Conservation (phyloP, 1,140 invertebrate genomes). For the Ceratina calcarata region DNA sequence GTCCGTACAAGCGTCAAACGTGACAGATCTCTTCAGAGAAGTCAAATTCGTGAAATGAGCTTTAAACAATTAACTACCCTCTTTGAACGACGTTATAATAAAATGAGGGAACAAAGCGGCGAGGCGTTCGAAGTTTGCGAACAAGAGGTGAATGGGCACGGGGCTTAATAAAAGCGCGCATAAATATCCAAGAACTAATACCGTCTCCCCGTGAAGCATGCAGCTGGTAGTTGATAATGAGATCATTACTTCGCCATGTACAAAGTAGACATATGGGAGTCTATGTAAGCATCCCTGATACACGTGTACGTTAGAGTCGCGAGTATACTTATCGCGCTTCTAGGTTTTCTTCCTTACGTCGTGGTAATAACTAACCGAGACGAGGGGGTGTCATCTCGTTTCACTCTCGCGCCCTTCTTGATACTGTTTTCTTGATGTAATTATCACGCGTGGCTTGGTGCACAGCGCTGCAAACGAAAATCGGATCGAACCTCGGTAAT, state of each 20-base stretch:
- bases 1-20: background rate
- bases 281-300: background rate
- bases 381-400: constrained; percentile 42
- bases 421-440: constrained; percentile 51
- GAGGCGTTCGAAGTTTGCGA: constrained; percentile 40
- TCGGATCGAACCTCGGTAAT: constrained; percentile 17
- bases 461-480: background rate
- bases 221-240: constrained; percentile 70
- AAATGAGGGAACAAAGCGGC: too few relatives aligned
- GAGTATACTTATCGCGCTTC: constrained; percentile 7
- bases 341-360: constrained; percentile 49
- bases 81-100: too few relatives aligned
- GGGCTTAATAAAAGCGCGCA: constrained; percentile 67
- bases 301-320: background rate
- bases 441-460: constrained; percentile 16
- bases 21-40: background rate
- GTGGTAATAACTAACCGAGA: constrained; percentile 49
- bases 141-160: constrained; percentile 42
- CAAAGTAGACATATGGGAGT: background rate
- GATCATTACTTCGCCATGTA: constrained; percentile 65
- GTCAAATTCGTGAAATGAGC: too few relatives aligned
- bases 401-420: constrained; percentile 3
- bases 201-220: constrained; percentile 28
- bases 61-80: too few relatives aligned
- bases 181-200: constrained; percentile 70